Evolutionary conservation across 1,140 invertebrate species (phyloP).

Genomic region (Plectus sambesii): DNA sequence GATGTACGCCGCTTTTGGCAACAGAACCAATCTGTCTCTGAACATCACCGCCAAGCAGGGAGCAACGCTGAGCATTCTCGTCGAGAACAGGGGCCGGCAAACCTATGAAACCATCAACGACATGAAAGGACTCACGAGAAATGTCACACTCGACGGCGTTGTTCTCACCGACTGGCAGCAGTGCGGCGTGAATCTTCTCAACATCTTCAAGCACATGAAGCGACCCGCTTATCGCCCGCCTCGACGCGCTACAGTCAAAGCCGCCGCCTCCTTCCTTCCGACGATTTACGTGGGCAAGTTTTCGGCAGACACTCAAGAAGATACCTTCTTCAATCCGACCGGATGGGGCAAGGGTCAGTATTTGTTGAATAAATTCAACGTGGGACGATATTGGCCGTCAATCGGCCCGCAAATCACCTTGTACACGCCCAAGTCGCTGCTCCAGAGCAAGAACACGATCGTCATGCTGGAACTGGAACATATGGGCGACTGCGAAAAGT

Average conservation of each 20-base stretch:
- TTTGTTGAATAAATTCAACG: conserved; percentile 19
- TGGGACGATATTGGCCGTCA: conserved; percentile 24
- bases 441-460: conserved; percentile 17
- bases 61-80: conserved; percentile 17
- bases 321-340: conserved; percentile 22
- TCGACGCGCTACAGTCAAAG: not conserved
- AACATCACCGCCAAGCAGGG: not conserved
- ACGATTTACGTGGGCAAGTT: conserved; percentile 21
- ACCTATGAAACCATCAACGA: conserved; percentile 29
- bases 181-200: conserved; percentile 15
- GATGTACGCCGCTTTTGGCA: conserved; percentile 11
- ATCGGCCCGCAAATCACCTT: conserved; percentile 24
- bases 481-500: conserved; percentile 5
- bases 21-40: not conserved
- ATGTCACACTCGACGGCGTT: conserved; percentile 12
- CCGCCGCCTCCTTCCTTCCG: not conserved
- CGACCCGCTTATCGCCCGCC: not conserved
- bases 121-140: conserved; percentile 10
- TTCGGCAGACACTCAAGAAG: not conserved
- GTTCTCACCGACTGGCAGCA: conserved; percentile 16
- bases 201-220: conserved; percentile 4
- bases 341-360: conserved; percentile 23
- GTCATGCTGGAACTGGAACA: conserved; percentile 20
- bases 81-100: conserved; percentile 27
- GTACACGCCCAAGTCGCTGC: conserved; percentile 15